These are phyloP conservation scores for Batillaria attramentaria DNA, from an alignment of 1,140 invertebrate genomes.

Conservation along the genomic window DNA sequence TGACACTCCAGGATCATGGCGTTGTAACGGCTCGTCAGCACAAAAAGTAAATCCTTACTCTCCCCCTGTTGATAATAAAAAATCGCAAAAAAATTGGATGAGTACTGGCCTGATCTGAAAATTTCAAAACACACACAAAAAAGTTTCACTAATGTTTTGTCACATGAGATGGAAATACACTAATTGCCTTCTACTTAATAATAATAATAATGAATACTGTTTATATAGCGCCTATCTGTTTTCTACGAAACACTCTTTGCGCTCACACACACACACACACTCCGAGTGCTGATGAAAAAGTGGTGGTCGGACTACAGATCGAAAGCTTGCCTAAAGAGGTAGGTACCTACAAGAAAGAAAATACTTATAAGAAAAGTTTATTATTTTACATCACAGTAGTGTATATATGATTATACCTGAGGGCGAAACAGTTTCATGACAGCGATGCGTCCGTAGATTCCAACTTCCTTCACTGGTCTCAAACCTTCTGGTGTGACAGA, in stretches of 20 bases:
- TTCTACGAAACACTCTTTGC: too few relatives aligned
- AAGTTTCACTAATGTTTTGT: neutral
- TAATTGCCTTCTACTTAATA: neutral
- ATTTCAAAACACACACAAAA: neutral
- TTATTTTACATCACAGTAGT: too few relatives aligned
- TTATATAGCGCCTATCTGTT: too few relatives aligned
- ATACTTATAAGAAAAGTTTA: too few relatives aligned
- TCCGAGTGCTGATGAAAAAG: too few relatives aligned
- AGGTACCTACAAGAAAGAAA: too few relatives aligned
- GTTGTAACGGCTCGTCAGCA: constrained; percentile 93
- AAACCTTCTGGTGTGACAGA: constrained; percentile 97
- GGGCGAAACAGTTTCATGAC: constrained; percentile 95
- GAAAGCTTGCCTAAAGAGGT: too few relatives aligned
- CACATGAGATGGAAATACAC: neutral
- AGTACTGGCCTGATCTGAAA: neutral
- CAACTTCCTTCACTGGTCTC: constrained; percentile 94
- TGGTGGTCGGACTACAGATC: too few relatives aligned
- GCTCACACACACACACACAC: too few relatives aligned
- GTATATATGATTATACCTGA: constrained; percentile 82
- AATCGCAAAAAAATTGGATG: neutral
- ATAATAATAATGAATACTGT: too few relatives aligned
- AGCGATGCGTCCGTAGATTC: constrained; percentile 93
- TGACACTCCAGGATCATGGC: constrained; percentile 97
- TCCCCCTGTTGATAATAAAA: constrained; percentile 88
- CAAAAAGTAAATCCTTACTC: constrained; percentile 94